These are phyloP conservation scores for Pristionchus fissidentatus DNA, from an alignment of 2,888 invertebrate species.

Conservation along the genomic window DNA sequence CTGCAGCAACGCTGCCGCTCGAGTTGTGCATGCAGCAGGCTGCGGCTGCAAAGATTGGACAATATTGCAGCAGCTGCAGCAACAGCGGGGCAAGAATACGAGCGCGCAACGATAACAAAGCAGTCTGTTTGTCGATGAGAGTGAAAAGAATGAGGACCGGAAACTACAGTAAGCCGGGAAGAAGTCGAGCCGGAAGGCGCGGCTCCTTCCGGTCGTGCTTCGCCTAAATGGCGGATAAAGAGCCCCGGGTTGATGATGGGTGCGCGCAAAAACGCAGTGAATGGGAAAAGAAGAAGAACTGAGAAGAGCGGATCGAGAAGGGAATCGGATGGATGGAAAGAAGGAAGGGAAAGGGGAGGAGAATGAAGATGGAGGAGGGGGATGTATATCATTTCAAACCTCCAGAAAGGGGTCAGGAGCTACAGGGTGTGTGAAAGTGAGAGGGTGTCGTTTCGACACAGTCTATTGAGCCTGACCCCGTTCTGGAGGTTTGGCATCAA, in stretches of 20 bases:
- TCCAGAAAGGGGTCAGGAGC: background rate
- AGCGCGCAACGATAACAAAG: background rate
- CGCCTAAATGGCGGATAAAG: no score
- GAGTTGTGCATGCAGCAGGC: conserved; percentile 13
- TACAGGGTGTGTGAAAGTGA: background rate
- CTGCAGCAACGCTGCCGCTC: background rate
- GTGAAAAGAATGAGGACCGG: background rate
- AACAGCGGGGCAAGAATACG: background rate
- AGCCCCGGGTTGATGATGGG: conserved; percentile 46
- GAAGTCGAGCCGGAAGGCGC: background rate
- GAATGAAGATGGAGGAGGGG: background rate
- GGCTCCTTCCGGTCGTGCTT: no score
- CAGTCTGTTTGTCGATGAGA: background rate
- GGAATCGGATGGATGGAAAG: background rate
- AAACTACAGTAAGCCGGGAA: conserved; percentile 11
- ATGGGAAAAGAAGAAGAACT: conserved; percentile 1
- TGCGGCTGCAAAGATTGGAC: background rate
- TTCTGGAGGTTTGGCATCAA: no score
- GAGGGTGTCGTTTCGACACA: no score
- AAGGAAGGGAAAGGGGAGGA: background rate
- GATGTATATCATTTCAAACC: no score
- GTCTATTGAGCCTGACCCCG: no score
- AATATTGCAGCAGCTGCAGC: background rate
- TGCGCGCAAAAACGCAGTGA: conserved; percentile 31
- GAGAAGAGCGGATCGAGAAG: background rate